Evolutionary conservation across 2,113 vertebrate species (phyloP).

Genomic region (Ranitomeya variabilis): DNA sequence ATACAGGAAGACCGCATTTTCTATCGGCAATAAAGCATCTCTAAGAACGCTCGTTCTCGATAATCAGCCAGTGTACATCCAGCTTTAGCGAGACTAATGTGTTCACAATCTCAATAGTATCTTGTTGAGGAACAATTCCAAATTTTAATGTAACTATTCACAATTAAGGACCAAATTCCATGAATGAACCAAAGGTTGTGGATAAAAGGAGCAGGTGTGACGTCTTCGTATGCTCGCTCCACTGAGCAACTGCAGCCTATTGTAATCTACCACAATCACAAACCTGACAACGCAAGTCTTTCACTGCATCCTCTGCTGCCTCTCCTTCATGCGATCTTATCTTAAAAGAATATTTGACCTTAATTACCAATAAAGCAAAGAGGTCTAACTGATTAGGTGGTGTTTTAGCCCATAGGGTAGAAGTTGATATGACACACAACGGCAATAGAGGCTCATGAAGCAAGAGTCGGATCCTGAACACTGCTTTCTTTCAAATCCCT

Average conservation of each 20-base stretch:
- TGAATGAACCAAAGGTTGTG: conserved; percentile 48
- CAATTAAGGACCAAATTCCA: conserved; percentile 47
- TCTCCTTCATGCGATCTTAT: conserved; percentile 78
- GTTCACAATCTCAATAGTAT: background rate
- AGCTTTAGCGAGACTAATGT: background rate
- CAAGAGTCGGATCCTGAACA: conserved; percentile 64
- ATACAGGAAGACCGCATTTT: no score
- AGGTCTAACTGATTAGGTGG: conserved; percentile 68
- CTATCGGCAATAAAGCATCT: no score
- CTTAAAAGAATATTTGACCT: conserved; percentile 76
- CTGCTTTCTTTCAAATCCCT: conserved; percentile 77
- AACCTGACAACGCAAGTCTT: conserved; percentile 83
- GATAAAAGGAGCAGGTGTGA: conserved; percentile 29
- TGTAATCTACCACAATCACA: conserved; percentile 73
- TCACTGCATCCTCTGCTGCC: conserved; percentile 71
- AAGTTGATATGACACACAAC: conserved; percentile 64
- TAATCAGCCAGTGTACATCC: background rate
- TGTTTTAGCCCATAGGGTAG: conserved; percentile 69
- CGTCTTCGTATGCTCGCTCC: conserved; percentile 62
- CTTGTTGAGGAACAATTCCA: background rate
- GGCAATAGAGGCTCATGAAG: conserved; percentile 77
- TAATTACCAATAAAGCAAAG: conserved; percentile 75
- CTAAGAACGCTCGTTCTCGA: no score
- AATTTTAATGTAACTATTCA: background rate
- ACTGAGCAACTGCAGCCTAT: conserved; percentile 64